phyloP scores from a whole-genome alignment of 1,140 invertebrate species.

The Papilio aristodemus region DNA sequence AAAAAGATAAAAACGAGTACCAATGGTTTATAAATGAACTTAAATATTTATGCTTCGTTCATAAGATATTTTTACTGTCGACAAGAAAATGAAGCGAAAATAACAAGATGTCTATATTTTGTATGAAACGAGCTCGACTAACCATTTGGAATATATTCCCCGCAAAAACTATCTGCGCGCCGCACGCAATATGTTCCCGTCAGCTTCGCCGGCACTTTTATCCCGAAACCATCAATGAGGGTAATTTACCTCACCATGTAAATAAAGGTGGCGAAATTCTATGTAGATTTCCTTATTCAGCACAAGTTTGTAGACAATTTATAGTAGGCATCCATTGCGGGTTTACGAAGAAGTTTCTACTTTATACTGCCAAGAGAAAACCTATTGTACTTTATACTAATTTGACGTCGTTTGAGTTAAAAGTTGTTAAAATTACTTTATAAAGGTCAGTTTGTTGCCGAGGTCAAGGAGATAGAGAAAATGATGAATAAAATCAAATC shows the following conservation, averaged over 20 bases:
- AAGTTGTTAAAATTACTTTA: no score
- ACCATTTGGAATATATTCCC: conserved; percentile 9
- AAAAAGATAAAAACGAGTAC: no score
- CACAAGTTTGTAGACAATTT: conserved; percentile 26
- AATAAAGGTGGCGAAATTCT: conserved; percentile 50
- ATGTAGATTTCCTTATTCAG: conserved; percentile 35
- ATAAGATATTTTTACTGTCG: background rate
- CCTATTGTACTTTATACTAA: background rate
- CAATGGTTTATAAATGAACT: no score
- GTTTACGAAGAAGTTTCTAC: background rate
- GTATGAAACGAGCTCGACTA: conserved; percentile 3
- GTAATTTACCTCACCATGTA: conserved; percentile 52
- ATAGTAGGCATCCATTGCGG: conserved; percentile 36
- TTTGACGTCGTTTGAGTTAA: background rate
- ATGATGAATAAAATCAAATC: no score
- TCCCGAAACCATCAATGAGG: conserved; percentile 42
- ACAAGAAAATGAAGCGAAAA: background rate
- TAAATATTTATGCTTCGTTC: background rate
- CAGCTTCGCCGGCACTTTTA: conserved; percentile 35
- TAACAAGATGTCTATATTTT: conserved; percentile 7
- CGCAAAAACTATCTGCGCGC: conserved; percentile 25
- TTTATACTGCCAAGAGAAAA: background rate
- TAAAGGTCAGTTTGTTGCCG: no score
- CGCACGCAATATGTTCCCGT: conserved; percentile 30
- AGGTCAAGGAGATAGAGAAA: no score